phyloP scores from a whole-genome alignment of 2,113 vertebrate genomes.

The Gadus chalcogrammus region DNA sequence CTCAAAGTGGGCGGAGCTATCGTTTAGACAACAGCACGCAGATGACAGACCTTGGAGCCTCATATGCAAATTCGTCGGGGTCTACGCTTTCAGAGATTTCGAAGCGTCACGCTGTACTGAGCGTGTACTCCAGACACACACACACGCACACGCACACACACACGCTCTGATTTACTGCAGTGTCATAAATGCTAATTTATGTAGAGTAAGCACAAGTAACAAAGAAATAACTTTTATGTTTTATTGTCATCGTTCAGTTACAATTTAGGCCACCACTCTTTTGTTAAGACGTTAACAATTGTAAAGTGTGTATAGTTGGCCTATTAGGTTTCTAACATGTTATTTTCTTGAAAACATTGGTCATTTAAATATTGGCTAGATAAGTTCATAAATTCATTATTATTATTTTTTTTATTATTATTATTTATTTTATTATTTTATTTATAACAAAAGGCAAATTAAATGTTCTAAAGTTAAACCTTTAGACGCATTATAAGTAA shows the following conservation, averaged over 20 bases:
- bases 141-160: not conserved
- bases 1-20: conserved; percentile 22
- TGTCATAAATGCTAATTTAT: not conserved
- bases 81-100: conserved; percentile 25
- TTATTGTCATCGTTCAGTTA: not conserved
- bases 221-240: not conserved
- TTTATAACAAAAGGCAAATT: conserved; percentile 8
- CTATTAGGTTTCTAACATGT: not conserved
- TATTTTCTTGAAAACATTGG: conserved; percentile 1
- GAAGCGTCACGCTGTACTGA: not conserved
- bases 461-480: conserved; percentile 37
- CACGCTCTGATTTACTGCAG: not conserved
- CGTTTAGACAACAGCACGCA: conserved; percentile 36
- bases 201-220: conserved; percentile 27
- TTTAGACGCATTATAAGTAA: conserved; percentile 31
- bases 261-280: conserved; percentile 7
- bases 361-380: not conserved
- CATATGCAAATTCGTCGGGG: conserved; percentile 42
- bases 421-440: conserved; percentile 1
- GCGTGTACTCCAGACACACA: not conserved
- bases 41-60: conserved; percentile 48
- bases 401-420: not conserved
- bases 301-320: not conserved
- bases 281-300: not conserved
- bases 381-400: too few species aligned